Conservation (phyloP, 1,140 invertebrate species). For the Mactra quadrangularis region DNA sequence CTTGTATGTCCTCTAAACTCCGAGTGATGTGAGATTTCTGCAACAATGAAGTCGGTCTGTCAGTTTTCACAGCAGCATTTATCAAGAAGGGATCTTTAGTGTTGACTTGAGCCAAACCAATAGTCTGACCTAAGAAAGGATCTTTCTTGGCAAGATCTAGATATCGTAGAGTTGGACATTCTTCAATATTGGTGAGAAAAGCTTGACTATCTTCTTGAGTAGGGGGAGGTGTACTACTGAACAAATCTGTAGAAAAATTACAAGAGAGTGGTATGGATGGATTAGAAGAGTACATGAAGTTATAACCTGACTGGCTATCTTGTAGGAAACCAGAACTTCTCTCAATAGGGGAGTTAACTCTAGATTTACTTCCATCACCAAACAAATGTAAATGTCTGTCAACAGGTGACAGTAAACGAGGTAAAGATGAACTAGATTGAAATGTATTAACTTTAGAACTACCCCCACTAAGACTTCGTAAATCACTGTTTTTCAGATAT, state of each 20-base stretch:
- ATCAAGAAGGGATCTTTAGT: conserved; percentile 57
- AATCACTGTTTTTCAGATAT: conserved; percentile 38
- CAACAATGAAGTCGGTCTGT: not conserved
- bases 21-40: conserved; percentile 37
- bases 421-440: not conserved
- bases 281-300: conserved; percentile 34
- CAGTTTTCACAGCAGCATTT: conserved; percentile 41
- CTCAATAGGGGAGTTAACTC: conserved; percentile 51
- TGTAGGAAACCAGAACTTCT: conserved; percentile 31
- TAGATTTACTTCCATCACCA: conserved; percentile 34
- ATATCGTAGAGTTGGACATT: conserved; percentile 33
- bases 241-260: conserved; percentile 32
- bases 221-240: conserved; percentile 21
- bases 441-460: conserved; percentile 16
- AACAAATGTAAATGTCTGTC: conserved; percentile 43
- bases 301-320: conserved; percentile 34
- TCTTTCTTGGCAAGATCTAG: conserved; percentile 59
- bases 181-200: conserved; percentile 40
- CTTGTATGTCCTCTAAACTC: conserved; percentile 48
- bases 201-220: conserved; percentile 23
- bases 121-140: conserved; percentile 49
- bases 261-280: conserved; percentile 43
- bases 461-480: not conserved
- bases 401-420: conserved; percentile 38
- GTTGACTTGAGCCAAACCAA: conserved; percentile 35